These are phyloP conservation scores for Lasaia peninsularis DNA, from an alignment of 1,140 invertebrate genomes.

Conservation along the genomic window DNA sequence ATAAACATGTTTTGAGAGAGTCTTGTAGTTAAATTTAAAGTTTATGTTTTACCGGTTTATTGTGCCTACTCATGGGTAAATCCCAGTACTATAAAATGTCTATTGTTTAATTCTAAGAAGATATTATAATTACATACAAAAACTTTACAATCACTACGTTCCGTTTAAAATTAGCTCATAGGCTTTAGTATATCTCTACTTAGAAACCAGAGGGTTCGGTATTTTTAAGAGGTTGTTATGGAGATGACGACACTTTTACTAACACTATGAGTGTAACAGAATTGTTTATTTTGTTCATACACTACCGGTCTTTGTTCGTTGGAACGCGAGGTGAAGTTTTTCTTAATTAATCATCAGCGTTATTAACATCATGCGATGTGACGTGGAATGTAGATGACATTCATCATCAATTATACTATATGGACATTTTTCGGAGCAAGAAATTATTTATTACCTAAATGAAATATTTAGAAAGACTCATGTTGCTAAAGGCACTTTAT, in stretches of 20 bases:
- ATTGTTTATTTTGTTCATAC: constrained; percentile 26
- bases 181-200: background rate
- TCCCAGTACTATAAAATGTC: background rate
- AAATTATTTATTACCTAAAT: background rate
- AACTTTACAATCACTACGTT: background rate
- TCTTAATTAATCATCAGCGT: constrained; percentile 15
- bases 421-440: background rate
- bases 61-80: too few species aligned
- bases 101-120: background rate
- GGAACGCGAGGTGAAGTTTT: constrained; percentile 8
- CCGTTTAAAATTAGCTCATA: background rate
- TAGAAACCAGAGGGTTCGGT: background rate
- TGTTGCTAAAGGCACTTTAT: too few species aligned
- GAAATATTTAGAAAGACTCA: too few species aligned
- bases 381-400: constrained; percentile 4
- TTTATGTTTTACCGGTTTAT: too few species aligned
- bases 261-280: constrained; percentile 27
- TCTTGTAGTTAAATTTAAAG: too few species aligned
- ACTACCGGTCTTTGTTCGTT: constrained; percentile 20
- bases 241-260: constrained; percentile 23
- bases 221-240: constrained; percentile 22
- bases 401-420: constrained; percentile 17
- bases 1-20: too few species aligned
- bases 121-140: background rate
- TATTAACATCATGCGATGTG: constrained; percentile 11